These are phyloP conservation scores for Helicoverpa zea DNA, from an alignment of 1,140 invertebrate genomes.

Conservation along the genomic window DNA sequence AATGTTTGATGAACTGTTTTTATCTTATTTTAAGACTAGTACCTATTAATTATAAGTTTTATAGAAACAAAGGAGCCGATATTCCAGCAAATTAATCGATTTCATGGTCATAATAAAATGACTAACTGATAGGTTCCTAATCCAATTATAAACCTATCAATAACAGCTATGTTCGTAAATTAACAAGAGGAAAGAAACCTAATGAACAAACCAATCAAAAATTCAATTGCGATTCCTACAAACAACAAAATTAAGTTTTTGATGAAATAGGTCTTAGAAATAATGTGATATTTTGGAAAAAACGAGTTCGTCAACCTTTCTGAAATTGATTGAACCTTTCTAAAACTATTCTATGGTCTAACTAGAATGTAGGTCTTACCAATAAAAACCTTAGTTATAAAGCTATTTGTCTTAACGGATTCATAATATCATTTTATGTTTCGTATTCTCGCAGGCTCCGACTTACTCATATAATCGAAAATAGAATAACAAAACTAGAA, in stretches of 20 bases:
- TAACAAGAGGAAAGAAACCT: not conserved
- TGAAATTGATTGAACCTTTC: conserved; percentile 1
- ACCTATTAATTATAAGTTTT: not conserved
- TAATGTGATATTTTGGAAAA: not conserved
- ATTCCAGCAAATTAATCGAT: conserved; percentile 11
- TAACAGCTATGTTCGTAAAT: not conserved
- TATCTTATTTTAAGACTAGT: not conserved
- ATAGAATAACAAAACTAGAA: conserved; percentile 43
- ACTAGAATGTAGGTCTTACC: too few relatives aligned
- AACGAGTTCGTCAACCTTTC: conserved; percentile 24
- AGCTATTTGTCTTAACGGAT: conserved; percentile 9
- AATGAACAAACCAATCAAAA: conserved; percentile 28
- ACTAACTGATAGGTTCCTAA: not conserved
- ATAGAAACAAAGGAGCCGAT: conserved; percentile 13
- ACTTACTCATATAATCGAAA: conserved; percentile 48
- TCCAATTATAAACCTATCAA: conserved; percentile 31
- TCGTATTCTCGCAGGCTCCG: conserved; percentile 8
- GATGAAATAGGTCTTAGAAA: not conserved
- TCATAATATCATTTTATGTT: conserved; percentile 14
- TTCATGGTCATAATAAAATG: conserved; percentile 4
- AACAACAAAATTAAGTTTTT: not conserved
- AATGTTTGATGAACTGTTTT: not conserved
- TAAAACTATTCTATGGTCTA: too few relatives aligned
- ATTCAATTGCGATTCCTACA: conserved; percentile 6
- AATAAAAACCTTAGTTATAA: not conserved